A percentile compares a stretch with the other conserved stretches of the same genome.
Evolutionary conservation across 2,113 vertebrate species (phyloP).

Genomic region (Actenoides lindsayi): DNA sequence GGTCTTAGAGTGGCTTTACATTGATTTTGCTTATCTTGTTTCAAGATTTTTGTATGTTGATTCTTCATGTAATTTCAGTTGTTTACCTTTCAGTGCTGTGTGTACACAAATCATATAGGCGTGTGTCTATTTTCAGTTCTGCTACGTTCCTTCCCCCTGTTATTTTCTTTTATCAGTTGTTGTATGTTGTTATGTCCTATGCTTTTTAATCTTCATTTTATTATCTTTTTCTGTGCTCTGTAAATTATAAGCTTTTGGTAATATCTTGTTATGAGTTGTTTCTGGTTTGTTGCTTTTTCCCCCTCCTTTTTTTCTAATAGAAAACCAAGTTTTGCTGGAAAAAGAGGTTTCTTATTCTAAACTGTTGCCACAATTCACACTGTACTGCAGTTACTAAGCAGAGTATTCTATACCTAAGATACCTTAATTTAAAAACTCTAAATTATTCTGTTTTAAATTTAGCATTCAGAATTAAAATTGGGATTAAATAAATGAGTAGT

Average conservation of each 20-base stretch:
- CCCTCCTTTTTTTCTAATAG: neutral
- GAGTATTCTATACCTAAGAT: neutral
- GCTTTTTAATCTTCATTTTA: neutral
- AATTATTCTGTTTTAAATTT: neutral
- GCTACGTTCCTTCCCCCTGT: neutral
- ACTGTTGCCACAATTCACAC: neutral
- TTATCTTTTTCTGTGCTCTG: neutral
- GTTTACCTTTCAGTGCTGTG: neutral
- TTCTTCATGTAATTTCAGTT: neutral
- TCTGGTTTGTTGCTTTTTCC: fast-evolving
- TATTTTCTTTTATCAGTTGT: neutral
- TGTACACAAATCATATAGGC: neutral
- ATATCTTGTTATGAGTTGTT: neutral
- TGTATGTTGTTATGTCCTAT: neutral
- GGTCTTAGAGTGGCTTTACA: neutral
- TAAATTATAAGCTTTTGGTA: neutral
- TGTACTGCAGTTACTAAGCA: neutral
- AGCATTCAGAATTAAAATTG: neutral
- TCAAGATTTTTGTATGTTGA: neutral
- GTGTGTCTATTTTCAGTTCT: neutral
- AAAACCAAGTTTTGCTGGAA: neutral
- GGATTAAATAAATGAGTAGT: neutral
- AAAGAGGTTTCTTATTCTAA: neutral
- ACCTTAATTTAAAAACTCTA: neutral
- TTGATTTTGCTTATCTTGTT: neutral